Evolutionary conservation across 1,140 invertebrate genomes (phyloP).

Genomic region (Araneus ventricosus): DNA sequence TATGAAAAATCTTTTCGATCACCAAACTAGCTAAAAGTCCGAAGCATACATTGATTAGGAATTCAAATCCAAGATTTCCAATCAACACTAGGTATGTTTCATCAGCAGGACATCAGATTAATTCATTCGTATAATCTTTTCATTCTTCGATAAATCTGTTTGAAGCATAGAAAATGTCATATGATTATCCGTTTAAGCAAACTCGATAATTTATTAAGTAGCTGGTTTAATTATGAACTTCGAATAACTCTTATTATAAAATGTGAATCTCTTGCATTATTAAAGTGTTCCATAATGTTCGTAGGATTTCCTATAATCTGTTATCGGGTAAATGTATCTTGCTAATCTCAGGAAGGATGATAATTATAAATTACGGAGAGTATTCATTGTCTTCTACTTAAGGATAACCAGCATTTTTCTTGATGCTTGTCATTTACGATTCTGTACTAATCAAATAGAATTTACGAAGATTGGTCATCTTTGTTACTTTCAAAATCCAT

Average conservation of each 20-base stretch:
- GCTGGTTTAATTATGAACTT: not conserved
- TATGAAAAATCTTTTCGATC: no score
- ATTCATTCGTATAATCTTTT: not conserved
- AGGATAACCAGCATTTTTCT: not conserved
- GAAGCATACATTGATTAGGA: no score
- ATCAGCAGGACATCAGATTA: not conserved
- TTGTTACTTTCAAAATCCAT: no score
- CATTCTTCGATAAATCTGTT: not conserved
- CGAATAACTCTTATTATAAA: not conserved
- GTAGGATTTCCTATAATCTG: not conserved
- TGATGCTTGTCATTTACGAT: not conserved
- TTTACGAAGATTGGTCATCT: not conserved
- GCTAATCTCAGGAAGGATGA: not conserved
- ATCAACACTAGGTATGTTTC: not conserved
- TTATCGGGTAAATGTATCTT: not conserved
- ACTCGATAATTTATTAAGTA: not conserved
- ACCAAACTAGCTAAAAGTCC: no score
- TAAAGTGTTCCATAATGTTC: not conserved
- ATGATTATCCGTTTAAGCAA: not conserved
- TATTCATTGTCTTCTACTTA: not conserved
- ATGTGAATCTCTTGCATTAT: not conserved
- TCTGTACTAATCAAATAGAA: not conserved
- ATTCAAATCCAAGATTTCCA: no score
- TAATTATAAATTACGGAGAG: not conserved
- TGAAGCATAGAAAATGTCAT: not conserved